A percentile compares a stretch with the other conserved stretches of the same genome.
phyloP scores from a whole-genome alignment of 2,797 vertebrate species.

The Malurus splendens region DNA sequence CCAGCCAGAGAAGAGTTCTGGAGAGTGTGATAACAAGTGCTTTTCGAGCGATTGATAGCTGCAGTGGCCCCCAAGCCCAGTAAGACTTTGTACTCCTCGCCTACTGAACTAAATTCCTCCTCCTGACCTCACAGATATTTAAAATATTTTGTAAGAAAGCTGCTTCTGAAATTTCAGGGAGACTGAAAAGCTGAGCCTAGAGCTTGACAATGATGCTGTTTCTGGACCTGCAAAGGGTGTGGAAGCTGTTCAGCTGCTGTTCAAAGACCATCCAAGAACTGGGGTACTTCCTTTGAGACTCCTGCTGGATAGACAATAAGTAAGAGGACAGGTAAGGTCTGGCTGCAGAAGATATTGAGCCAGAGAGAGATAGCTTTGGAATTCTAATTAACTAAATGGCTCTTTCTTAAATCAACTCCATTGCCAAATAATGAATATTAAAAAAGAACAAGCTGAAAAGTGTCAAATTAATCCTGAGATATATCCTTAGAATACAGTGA shows the following conservation, averaged over 20 bases:
- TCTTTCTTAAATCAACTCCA: background rate
- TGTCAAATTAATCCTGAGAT: background rate
- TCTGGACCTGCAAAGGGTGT: background rate
- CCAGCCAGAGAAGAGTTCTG: background rate
- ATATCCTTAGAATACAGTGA: background rate
- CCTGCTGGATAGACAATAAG: background rate
- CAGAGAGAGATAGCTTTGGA: background rate
- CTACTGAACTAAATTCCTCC: background rate
- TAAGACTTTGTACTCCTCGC: background rate
- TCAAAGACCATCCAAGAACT: background rate
- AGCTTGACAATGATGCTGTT: background rate
- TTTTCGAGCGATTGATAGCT: background rate
- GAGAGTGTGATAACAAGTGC: background rate
- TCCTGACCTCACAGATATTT: background rate
- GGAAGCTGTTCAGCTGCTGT: background rate
- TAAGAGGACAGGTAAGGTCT: background rate
- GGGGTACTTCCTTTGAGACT: background rate
- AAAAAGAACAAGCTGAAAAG: background rate
- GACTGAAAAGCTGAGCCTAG: background rate
- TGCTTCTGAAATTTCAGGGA: background rate
- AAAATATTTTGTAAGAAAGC: background rate
- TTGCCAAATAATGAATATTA: background rate
- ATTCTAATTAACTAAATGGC: background rate
- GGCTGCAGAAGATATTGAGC: background rate
- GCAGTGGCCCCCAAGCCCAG: background rate